Conservation (phyloP, 2,888 invertebrate genomes). For the Nephrocerus scutellatus region DNA sequence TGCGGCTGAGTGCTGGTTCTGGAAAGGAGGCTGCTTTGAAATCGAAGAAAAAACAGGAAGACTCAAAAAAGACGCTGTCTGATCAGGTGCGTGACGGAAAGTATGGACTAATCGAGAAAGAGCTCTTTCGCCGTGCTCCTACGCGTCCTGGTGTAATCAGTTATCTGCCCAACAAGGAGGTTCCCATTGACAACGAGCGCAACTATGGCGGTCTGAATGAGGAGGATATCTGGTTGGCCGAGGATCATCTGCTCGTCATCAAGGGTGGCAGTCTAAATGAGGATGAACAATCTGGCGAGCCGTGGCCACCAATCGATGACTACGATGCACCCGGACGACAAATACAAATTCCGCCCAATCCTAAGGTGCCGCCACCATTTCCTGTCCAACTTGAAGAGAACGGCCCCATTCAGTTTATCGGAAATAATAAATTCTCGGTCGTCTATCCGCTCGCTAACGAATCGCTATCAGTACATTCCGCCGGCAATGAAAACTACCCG, state of each 20-base stretch:
- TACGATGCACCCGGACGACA: slow-evolving; percentile 76
- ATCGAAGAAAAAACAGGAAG: slow-evolving; percentile 51
- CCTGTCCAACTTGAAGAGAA: slow-evolving; percentile 80
- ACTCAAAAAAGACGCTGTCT: slow-evolving; percentile 76
- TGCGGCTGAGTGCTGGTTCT: slow-evolving; percentile 63
- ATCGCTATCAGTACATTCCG: slow-evolving; percentile 59
- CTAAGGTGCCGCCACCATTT: slow-evolving; percentile 87
- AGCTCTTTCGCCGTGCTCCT: slow-evolving; percentile 64
- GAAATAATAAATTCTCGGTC: slow-evolving; percentile 59
- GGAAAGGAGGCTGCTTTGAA: slow-evolving; percentile 53
- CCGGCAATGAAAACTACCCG: slow-evolving; percentile 44
- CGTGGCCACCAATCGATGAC: slow-evolving; percentile 77
- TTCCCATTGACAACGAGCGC: slow-evolving; percentile 69
- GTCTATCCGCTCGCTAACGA: slow-evolving; percentile 56
- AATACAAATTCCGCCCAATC: slow-evolving; percentile 75
- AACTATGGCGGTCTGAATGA: slow-evolving; percentile 75
- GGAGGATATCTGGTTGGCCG: slow-evolving; percentile 84
- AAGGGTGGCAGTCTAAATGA: slow-evolving; percentile 65
- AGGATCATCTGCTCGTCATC: slow-evolving; percentile 76
- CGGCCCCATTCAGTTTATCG: slow-evolving; percentile 81
- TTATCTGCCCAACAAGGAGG: slow-evolving; percentile 73
- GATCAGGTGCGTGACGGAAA: slow-evolving; percentile 87
- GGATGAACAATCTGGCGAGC: slow-evolving; percentile 45
- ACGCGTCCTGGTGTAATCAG: slow-evolving; percentile 76
- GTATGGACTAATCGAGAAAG: slow-evolving; percentile 81